Evolutionary conservation across 2,113 vertebrate species (phyloP).

Genomic region (Cervus canadensis): DNA sequence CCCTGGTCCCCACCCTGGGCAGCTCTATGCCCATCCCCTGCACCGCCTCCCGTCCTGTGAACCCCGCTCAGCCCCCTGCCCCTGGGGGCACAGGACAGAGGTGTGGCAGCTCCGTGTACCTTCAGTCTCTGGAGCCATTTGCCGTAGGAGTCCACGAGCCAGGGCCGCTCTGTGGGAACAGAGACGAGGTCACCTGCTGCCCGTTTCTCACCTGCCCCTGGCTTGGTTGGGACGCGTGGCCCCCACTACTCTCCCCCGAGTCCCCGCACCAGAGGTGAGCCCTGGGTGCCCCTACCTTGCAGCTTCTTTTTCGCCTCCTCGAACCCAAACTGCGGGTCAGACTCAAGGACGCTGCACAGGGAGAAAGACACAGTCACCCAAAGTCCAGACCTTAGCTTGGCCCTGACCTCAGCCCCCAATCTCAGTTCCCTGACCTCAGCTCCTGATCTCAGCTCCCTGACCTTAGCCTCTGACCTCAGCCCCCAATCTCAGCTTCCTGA

Average conservation of each 20-base stretch:
- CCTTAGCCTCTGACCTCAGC: too few species aligned
- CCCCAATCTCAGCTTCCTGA: too few species aligned
- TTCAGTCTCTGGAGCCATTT: conserved; percentile 92
- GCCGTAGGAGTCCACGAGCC: conserved; percentile 92
- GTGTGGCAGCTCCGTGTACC: conserved; percentile 74
- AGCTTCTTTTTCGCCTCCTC: conserved; percentile 94
- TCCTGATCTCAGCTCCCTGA: too few species aligned
- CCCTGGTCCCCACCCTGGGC: background rate
- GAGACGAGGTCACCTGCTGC: rapidly evolving
- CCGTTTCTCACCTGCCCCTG: background rate
- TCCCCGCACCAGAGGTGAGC: rapidly evolving
- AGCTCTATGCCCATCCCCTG: background rate
- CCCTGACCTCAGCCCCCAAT: background rate
- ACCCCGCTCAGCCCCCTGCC: background rate
- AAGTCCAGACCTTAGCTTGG: background rate
- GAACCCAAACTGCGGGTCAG: conserved; percentile 95
- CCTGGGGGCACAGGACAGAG: background rate
- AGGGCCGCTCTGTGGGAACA: conserved; percentile 88
- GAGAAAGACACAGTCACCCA: background rate
- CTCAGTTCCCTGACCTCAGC: too few species aligned
- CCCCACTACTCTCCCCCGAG: rapidly evolving
- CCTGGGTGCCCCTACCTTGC: conserved; percentile 85
- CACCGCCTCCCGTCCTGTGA: background rate
- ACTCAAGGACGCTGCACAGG: conserved; percentile 89
- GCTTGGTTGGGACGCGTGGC: rapidly evolving